These are phyloP conservation scores for Luidia sarsii DNA, from an alignment of 53 echinoderm and acorn worm species.

Conservation along the genomic window DNA sequence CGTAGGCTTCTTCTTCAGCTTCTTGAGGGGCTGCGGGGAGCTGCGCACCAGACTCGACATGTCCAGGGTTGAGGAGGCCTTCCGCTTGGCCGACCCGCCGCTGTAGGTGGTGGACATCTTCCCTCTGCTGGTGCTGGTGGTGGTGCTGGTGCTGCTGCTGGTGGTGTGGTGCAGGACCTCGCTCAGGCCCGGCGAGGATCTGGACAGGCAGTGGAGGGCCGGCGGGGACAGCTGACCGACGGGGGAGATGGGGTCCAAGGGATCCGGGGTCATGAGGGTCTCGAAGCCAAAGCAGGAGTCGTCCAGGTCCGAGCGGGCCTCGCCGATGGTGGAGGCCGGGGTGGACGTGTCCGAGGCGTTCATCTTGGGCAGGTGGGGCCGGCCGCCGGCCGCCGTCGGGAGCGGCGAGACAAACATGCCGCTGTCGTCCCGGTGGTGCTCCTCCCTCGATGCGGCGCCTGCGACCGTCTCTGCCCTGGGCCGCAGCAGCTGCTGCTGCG, in stretches of 20 bases:
- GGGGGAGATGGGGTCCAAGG: slow-evolving; percentile 80
- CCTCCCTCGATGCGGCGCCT: slow-evolving; percentile 3
- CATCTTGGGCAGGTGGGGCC: slow-evolving; percentile 62
- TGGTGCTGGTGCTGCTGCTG: too few species aligned
- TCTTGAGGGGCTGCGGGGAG: slow-evolving; percentile 12
- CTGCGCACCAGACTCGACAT: slow-evolving; percentile 32
- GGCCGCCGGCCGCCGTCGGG: neutral
- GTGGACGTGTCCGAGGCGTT: slow-evolving; percentile 94
- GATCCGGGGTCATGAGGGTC: slow-evolving; percentile 65
- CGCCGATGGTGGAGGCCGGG: slow-evolving; percentile 58
- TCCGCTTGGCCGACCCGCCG: slow-evolving; percentile 29
- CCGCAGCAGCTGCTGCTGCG: too few species aligned
- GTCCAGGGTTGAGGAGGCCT: slow-evolving; percentile 24
- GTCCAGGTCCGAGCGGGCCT: slow-evolving; percentile 58
- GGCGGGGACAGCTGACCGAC: slow-evolving; percentile 63
- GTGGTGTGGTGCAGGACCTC: too few species aligned
- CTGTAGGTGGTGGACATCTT: neutral
- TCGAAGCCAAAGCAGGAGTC: slow-evolving; percentile 97
- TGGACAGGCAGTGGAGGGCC: neutral
- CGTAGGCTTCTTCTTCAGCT: neutral
- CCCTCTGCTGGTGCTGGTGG: neutral
- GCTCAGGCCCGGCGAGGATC: slow-evolving; percentile 30
- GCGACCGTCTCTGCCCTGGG: too few species aligned
- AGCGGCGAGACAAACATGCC: slow-evolving; percentile 57
- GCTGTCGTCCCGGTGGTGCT: slow-evolving; percentile 34